Evolutionary conservation across 2,797 vertebrate species (phyloP).

Genomic region (Oryzias sinensis): DNA sequence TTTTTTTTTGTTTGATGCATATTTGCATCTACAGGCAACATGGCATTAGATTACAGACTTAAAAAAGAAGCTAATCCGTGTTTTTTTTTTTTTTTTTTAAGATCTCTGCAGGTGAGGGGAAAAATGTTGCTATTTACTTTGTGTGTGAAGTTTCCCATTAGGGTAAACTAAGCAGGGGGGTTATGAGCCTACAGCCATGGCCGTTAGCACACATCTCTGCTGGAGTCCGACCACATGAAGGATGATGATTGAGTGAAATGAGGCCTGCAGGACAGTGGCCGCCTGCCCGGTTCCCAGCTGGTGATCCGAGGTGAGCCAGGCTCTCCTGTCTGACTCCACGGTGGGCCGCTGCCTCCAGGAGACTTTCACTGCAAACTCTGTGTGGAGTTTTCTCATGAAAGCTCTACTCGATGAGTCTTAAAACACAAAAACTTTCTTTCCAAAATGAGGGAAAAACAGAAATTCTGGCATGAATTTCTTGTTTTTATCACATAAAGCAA

Average conservation of each 20-base stretch:
- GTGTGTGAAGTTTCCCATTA: not conserved
- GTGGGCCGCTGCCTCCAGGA: conserved; percentile 9
- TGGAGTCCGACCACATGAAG: conserved; percentile 18
- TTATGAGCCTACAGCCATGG: not conserved
- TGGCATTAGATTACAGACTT: not conserved
- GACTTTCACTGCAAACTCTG: not conserved
- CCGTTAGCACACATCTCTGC: conserved; percentile 26
- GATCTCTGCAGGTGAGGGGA: not conserved
- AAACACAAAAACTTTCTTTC: not conserved
- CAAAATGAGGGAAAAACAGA: not conserved
- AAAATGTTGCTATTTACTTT: not conserved
- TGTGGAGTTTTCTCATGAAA: not conserved
- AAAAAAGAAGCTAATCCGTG: not conserved
- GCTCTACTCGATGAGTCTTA: not conserved
- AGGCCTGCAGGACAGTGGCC: conserved; percentile 27
- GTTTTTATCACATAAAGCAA: too few species aligned
- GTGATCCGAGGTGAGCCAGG: conserved; percentile 39
- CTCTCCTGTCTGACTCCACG: conserved; percentile 18
- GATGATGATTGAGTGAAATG: conserved; percentile 21
- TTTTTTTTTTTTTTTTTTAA: not conserved
- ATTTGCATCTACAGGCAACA: too few species aligned
- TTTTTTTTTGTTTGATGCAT: too few species aligned
- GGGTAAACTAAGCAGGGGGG: not conserved
- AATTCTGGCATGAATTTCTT: too few species aligned
- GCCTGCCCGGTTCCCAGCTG: conserved; percentile 28